These are phyloP conservation scores for Pygocentrus nattereri DNA, from an alignment of 2,797 vertebrate genomes.

Conservation along the genomic window DNA sequence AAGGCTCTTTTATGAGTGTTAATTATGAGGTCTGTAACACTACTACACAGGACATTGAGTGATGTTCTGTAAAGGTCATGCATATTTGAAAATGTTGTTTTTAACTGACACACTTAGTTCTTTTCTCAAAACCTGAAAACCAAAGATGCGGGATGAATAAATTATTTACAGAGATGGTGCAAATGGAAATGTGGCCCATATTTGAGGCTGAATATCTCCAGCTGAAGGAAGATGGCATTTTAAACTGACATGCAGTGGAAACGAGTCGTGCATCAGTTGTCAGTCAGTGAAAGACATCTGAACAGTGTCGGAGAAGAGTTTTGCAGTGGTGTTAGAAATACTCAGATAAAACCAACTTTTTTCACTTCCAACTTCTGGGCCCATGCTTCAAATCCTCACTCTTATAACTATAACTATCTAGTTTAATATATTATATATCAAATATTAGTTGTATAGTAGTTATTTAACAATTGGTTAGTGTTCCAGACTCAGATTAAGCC, in stretches of 20 bases:
- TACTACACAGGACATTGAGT: neutral
- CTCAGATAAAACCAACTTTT: neutral
- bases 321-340: neutral
- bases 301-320: neutral
- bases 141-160: neutral
- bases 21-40: neutral
- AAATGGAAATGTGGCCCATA: constrained; percentile 16
- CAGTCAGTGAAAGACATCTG: neutral
- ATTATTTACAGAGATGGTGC: constrained; percentile 13
- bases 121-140: neutral
- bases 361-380: neutral
- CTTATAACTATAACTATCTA: too few species aligned
- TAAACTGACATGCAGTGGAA: neutral
- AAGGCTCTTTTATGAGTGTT: neutral
- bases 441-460: too few species aligned
- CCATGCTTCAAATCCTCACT: too few species aligned
- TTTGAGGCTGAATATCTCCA: neutral
- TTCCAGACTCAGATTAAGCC: too few species aligned
- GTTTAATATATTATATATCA: too few species aligned
- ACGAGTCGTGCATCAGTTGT: neutral
- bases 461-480: too few species aligned
- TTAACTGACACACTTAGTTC: neutral
- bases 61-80: neutral
- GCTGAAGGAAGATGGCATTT: neutral
- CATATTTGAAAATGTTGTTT: constrained; percentile 5